Evolutionary conservation across 1,140 invertebrate genomes (phyloP).

Genomic region (Drosophila nikananu): DNA sequence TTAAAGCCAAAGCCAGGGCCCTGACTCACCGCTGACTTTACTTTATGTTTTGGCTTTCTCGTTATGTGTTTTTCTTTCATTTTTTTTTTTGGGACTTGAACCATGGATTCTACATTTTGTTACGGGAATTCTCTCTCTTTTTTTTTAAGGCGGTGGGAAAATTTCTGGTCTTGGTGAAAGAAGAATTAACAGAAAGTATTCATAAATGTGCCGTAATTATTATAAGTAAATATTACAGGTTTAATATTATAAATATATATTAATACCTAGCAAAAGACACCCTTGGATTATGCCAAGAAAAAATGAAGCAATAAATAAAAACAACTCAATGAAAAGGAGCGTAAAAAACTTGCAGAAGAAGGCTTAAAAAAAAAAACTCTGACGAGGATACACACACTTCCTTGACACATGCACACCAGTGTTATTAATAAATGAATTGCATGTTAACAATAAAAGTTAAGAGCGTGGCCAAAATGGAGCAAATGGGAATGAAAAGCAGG

Average conservation of each 20-base stretch:
- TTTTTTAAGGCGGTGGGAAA: constrained; percentile 17
- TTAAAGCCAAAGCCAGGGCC: constrained; percentile 5
- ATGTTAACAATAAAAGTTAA: constrained; percentile 83
- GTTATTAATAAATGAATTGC: constrained; percentile 83
- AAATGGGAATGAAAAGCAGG: constrained; percentile 74
- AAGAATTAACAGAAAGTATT: neutral
- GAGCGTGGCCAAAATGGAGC: constrained; percentile 57
- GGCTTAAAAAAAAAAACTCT: neutral
- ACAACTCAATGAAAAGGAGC: too few species aligned
- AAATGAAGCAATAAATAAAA: neutral
- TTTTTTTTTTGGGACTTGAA: neutral
- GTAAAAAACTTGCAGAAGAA: neutral
- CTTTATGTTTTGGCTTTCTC: constrained; percentile 21
- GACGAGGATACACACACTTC: constrained; percentile 27
- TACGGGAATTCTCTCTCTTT: constrained; percentile 1
- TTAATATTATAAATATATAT: neutral
- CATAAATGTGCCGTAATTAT: neutral
- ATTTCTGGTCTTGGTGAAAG: constrained; percentile 12
- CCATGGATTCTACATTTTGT: constrained; percentile 21
- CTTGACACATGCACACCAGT: constrained; percentile 76
- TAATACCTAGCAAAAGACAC: too few species aligned
- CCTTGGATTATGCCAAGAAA: neutral
- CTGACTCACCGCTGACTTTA: constrained; percentile 32
- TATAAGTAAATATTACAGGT: neutral
- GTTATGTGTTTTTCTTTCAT: neutral